These are phyloP conservation scores for Epizoanthus scotinus DNA, from an alignment of 92 coral and sea anemone genomes.

Conservation along the genomic window DNA sequence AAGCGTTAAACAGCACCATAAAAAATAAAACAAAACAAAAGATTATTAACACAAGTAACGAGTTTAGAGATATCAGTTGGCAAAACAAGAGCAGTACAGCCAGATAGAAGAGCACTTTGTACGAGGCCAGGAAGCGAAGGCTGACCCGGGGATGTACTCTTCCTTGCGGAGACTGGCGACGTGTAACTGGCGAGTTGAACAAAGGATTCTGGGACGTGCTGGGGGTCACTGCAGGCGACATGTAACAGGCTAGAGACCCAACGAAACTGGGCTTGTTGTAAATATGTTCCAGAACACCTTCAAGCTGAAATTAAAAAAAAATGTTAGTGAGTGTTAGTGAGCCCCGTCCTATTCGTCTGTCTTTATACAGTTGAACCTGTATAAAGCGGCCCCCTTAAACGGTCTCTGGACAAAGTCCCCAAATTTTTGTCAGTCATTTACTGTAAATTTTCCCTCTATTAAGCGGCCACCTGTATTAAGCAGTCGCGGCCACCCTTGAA, in stretches of 20 bases:
- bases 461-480: too few species aligned
- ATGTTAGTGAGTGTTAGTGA: background rate
- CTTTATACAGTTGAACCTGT: too few species aligned
- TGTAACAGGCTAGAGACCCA: constrained; percentile 62
- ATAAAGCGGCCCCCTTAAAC: too few species aligned
- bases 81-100: constrained; percentile 65
- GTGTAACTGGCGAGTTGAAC: constrained; percentile 46
- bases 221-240: constrained; percentile 80
- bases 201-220: constrained; percentile 55
- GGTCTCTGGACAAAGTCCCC: too few species aligned
- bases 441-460: too few species aligned
- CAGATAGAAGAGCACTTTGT: constrained; percentile 79
- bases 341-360: background rate
- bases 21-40: constrained; percentile 53
- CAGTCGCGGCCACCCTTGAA: too few species aligned
- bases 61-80: constrained; percentile 51
- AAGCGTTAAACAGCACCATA: constrained; percentile 56
- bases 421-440: too few species aligned
- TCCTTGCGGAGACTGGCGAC: constrained; percentile 41
- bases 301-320: constrained; percentile 61
- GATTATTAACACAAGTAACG: constrained; percentile 36
- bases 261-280: constrained; percentile 69
- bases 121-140: constrained; percentile 92
- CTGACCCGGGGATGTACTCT: constrained; percentile 72
- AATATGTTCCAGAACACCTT: constrained; percentile 55